Conservation (phyloP, 2,113 vertebrate species). For the Ptychochromis oligacanthus region DNA sequence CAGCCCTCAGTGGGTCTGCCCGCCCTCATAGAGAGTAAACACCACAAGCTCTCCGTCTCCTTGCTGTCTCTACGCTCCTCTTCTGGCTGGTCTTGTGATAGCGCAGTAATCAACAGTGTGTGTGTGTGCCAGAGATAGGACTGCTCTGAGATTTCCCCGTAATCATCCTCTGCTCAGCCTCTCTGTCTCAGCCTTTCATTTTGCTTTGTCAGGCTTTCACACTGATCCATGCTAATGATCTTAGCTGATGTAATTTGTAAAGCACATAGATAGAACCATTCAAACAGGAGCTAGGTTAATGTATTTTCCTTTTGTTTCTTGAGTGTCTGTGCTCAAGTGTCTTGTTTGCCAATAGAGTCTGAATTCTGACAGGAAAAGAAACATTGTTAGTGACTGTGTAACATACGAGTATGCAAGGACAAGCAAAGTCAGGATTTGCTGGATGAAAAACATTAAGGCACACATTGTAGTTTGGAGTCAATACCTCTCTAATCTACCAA, state of each 20-base stretch:
- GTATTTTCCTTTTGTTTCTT: slow-evolving; percentile 14
- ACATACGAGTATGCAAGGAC: neutral
- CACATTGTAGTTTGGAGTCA: slow-evolving; percentile 34
- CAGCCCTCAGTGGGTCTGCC: slow-evolving; percentile 15
- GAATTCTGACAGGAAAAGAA: neutral
- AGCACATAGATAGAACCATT: slow-evolving; percentile 2
- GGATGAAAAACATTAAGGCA: slow-evolving; percentile 34
- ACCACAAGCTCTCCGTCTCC: slow-evolving; percentile 23
- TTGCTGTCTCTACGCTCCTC: slow-evolving; percentile 12
- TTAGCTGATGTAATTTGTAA: slow-evolving; percentile 39
- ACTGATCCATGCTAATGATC: slow-evolving; percentile 48
- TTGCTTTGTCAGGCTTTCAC: slow-evolving; percentile 43
- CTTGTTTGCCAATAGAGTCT: slow-evolving; percentile 4
- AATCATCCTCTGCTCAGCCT: slow-evolving; percentile 32
- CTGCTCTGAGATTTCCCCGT: slow-evolving; percentile 26
- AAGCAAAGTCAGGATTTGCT: slow-evolving; percentile 3
- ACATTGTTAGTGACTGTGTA: neutral
- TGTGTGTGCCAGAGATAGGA: slow-evolving; percentile 50
- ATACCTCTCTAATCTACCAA: slow-evolving; percentile 28
- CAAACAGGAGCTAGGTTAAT: slow-evolving; percentile 25
- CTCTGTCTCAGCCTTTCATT: slow-evolving; percentile 12
- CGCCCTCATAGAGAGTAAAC: slow-evolving; percentile 33
- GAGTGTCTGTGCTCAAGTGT: slow-evolving; percentile 23
- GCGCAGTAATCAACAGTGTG: neutral
- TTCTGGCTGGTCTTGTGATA: slow-evolving; percentile 40